Evolutionary conservation across 1,140 invertebrate species (phyloP).

Genomic region (Rhopalosiphum maidis): DNA sequence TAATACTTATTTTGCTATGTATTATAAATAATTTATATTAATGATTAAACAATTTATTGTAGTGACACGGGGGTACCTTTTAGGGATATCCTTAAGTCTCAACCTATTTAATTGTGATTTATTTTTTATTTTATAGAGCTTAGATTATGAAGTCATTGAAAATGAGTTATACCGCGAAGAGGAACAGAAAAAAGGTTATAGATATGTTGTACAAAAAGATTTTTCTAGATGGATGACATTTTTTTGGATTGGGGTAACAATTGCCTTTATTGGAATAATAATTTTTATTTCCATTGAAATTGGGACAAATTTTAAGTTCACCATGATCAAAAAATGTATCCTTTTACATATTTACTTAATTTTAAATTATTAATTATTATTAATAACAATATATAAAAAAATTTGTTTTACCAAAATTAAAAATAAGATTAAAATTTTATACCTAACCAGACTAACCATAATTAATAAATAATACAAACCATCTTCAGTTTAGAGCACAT

Average conservation of each 20-base stretch:
- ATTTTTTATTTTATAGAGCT: conserved; percentile 69
- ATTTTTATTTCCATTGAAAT: conserved; percentile 91
- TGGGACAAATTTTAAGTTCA: conserved; percentile 84
- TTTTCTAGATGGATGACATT: conserved; percentile 91
- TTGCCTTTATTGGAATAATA: conserved; percentile 87
- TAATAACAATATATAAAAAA: not conserved
- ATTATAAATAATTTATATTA: too few species aligned
- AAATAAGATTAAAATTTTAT: too few species aligned
- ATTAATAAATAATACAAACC: too few species aligned
- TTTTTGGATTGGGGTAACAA: conserved; percentile 90
- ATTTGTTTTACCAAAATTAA: too few species aligned
- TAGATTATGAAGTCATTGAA: conserved; percentile 90
- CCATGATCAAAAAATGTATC: conserved; percentile 78
- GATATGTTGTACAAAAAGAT: conserved; percentile 78
- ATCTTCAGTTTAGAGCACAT: too few species aligned
- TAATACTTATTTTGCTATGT: too few species aligned
- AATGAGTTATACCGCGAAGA: conserved; percentile 81
- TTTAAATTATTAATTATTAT: not conserved
- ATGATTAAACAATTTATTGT: not conserved
- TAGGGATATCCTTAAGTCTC: not conserved
- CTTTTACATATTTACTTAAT: conserved; percentile 65
- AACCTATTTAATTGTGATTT: too few species aligned
- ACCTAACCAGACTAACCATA: too few species aligned
- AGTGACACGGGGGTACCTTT: not conserved
- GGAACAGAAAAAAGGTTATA: conserved; percentile 75